Base-by-base conservation (phyloP, 2,888 invertebrate genomes). In the Trachelus troglodyta region DNA sequence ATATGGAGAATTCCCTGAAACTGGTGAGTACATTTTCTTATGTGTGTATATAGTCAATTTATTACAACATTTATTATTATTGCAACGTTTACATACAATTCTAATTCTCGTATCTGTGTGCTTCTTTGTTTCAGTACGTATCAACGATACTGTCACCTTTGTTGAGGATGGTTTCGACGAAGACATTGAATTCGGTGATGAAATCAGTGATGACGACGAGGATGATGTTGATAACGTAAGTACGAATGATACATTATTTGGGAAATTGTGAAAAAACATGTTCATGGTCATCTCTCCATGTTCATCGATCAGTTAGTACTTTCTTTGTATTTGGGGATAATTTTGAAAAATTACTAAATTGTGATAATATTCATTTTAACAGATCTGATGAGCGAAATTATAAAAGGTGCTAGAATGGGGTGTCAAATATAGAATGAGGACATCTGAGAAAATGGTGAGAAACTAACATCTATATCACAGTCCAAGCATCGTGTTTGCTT, bases 1-100 rank as follows among this genome's bases (percentile, higher is more conserved):
- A 69, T 99, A 99, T 89, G 99, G 99, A 89, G 98, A 99, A 94
- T 97, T 99, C 93, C 99, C 99, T 80, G 99, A 99, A 94, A 97
- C 97, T 89, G 94, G 94, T 93, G 88, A 85, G 82, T 79, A 87
- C 74, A 69, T 77, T 37, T 35, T n/a, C n/a, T n/a, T 71, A 34
- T 11, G 69, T 34, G 69, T 37, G 12, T 3, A 15, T 30, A 33
- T 56, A 56, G 37, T 74, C 12, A 12, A 33, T 69, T 81, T 79
- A 78, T 81, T 77, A 69, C 86, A 79, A 79, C 15, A 34, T 30
- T 71, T 30, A 73, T 30, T 73, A 12, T 9, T 34, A 76, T 76
- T 40, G 31, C 68, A 23, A 56, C 6, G 23, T 23, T 56, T 56
- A 23, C 9, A 9, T 56, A 9, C 6, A 56, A 23, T 56, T 56